Evolutionary conservation across 1,140 invertebrate species (phyloP), one percentile per base, ranked within the genome.

Genomic region (Chlorops oryzae): DNA sequence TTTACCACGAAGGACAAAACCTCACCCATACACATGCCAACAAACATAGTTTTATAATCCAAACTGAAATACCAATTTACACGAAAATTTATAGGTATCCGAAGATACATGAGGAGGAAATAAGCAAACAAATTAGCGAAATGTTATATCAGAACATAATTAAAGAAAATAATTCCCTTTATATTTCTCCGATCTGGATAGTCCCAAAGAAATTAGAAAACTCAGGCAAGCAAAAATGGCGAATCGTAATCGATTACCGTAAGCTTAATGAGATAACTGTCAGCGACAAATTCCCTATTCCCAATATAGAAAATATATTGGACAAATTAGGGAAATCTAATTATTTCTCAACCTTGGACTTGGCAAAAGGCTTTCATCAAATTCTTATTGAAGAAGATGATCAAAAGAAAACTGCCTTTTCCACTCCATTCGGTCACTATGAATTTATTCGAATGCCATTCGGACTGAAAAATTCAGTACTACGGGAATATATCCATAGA

Each of bases 331-430:
- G 60, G 4, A 63, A 59, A 6, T 52, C 61, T 5, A 62, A 58
- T 35, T 75, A 69, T 46, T 78, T 79, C 51, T 61, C 61, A 3
- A 62, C 62, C 0, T 47, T 80, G 5, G 76, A 81, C 58, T 40
- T 78, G 9, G 55, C 56, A 0, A 66, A 56, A 42, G 77, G 77
- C 5, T 81, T 75, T 57, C 74, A 72, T 57, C 77, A 81, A 58
- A 65, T 81, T 12, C 46, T 56, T 10, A 54, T 79, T 5, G 52
- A 66, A 15, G 27, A 49, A 27, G 34, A 68, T 13, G 65, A 71
- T 49, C 58, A 25, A 20, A 23, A 53, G 0, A 77, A 78, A 59
- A 77, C 75, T 2, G 75, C 72, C 0, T 77, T 78, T 52, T 50
- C 55, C 0, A 65, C 62, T 28, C 59, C 50, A 28, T 48, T 56